Conservation (phyloP, 1,140 invertebrate species). For the Vanessa tameamea region DNA sequence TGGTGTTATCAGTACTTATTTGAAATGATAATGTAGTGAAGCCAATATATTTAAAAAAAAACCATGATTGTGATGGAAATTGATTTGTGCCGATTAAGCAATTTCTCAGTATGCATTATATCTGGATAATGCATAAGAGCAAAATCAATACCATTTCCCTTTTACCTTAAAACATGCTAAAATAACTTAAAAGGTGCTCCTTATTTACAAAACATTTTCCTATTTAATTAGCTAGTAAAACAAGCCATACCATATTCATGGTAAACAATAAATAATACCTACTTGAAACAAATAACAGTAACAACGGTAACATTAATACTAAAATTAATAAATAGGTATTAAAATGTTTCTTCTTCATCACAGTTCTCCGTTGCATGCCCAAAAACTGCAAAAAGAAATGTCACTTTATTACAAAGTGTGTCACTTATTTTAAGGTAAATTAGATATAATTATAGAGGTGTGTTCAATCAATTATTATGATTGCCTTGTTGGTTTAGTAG, state of each 20-base stretch:
- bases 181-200: conserved; percentile 59
- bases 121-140: conserved; percentile 72
- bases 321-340: conserved; percentile 65
- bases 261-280: conserved; percentile 74
- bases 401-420: conserved; percentile 3
- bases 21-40: conserved; percentile 37
- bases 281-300: conserved; percentile 72
- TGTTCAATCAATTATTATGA: neutral
- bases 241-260: conserved; percentile 56
- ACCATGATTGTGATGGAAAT: conserved; percentile 68
- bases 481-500: neutral
- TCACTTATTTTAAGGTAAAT: neutral
- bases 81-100: conserved; percentile 56
- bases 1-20: conserved; percentile 40
- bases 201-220: conserved; percentile 73
- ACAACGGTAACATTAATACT: conserved; percentile 75
- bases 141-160: conserved; percentile 55
- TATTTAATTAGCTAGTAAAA: conserved; percentile 59
- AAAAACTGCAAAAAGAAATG: conserved; percentile 84
- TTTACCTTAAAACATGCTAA: conserved; percentile 59
- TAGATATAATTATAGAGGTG: no score
- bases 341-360: conserved; percentile 91
- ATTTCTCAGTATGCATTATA: conserved; percentile 72
- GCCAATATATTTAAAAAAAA: conserved; percentile 46
- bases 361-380: conserved; percentile 90